phyloP scores from a whole-genome alignment of 2,888 invertebrate species.

The Diarsia rubi region DNA sequence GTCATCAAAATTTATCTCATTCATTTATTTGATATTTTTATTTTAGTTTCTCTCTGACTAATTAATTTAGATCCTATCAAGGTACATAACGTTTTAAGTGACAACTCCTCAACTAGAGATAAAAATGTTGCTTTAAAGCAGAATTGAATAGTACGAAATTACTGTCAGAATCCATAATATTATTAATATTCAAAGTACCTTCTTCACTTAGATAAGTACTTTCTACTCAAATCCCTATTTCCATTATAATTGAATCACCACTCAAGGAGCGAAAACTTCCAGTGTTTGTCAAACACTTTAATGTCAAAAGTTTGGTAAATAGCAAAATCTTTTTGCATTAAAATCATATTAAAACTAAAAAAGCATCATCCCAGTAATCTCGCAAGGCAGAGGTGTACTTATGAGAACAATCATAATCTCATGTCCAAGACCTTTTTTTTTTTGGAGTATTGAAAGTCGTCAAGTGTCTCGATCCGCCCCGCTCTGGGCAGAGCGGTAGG shows the following conservation, averaged over 20 bases:
- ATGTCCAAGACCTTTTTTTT: too few species aligned
- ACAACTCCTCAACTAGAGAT: not conserved
- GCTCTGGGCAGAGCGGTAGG: too few species aligned
- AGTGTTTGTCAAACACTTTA: slow-evolving; percentile 52
- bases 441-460: too few species aligned
- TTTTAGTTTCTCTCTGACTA: not conserved
- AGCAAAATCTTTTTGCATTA: slow-evolving; percentile 31
- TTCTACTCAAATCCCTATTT: slow-evolving; percentile 21
- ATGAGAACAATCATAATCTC: too few species aligned
- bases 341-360: slow-evolving; percentile 19
- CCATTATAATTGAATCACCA: slow-evolving; percentile 45
- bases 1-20: not conserved
- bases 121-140: not conserved
- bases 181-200: slow-evolving; percentile 17
- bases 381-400: not conserved
- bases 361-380: not conserved
- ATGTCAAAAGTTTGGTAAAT: slow-evolving; percentile 37
- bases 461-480: too few species aligned
- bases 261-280: slow-evolving; percentile 28
- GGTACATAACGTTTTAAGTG: not conserved
- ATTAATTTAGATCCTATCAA: not conserved
- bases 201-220: slow-evolving; percentile 12
- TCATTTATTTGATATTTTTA: not conserved
- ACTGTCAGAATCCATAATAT: slow-evolving; percentile 18
- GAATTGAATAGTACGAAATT: slow-evolving; percentile 11